phyloP scores from a whole-genome alignment of 2,888 invertebrate species.

The Drosophila monieri region DNA sequence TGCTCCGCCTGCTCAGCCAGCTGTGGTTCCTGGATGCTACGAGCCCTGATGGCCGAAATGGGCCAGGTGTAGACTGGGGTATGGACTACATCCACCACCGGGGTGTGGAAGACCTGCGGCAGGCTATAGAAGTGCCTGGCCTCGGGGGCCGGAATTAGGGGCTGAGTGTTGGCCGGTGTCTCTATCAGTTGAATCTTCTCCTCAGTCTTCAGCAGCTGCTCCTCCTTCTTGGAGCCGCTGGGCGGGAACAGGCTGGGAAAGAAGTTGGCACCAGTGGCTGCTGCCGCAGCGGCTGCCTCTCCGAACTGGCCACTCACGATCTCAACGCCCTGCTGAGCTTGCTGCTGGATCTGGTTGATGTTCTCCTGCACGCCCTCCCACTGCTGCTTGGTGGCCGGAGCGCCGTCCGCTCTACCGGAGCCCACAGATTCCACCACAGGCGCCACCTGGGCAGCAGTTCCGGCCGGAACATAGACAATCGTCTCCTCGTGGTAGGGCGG shows the following conservation, averaged over 20 bases:
- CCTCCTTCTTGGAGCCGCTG: conserved; percentile 43
- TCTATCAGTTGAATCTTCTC: conserved; percentile 68
- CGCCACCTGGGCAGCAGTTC: conserved; percentile 68
- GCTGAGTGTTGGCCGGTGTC: conserved; percentile 73
- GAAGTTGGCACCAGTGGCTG: conserved; percentile 64
- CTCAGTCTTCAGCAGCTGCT: conserved; percentile 55
- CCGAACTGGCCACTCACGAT: conserved; percentile 62
- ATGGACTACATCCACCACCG: conserved; percentile 80
- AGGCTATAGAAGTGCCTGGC: conserved; percentile 78
- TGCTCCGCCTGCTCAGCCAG: conserved; percentile 8
- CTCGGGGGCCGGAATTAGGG: conserved; percentile 62
- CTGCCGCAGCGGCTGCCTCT: conserved; percentile 72
- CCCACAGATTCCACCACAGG: conserved; percentile 56
- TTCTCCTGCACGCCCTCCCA: conserved; percentile 51
- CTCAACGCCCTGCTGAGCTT: conserved; percentile 59
- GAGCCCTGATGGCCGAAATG: conserved; percentile 75
- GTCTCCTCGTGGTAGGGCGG: conserved; percentile 81
- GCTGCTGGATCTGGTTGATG: conserved; percentile 64
- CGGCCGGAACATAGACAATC: conserved; percentile 81
- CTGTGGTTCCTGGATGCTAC: conserved; percentile 67
- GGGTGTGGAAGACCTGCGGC: conserved; percentile 74
- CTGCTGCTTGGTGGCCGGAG: conserved; percentile 59
- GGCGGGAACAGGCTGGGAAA: conserved; percentile 69
- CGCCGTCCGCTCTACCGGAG: conserved; percentile 55
- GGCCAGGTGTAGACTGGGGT: conserved; percentile 73